Conservation (phyloP, 2,113 vertebrate genomes). For the Bungarus multicinctus region DNA sequence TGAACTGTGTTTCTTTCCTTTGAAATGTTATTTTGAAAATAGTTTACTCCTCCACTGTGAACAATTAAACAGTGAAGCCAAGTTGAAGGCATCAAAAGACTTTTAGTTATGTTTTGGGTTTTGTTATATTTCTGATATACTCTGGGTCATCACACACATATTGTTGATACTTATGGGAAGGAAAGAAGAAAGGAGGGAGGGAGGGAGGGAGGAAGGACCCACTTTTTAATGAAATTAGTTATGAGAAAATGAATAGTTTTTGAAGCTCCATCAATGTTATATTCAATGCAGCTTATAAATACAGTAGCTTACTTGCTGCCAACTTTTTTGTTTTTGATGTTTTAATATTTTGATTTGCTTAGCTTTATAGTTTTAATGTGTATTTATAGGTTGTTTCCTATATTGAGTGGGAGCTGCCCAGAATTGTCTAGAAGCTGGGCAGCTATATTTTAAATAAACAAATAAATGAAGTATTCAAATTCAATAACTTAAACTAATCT, state of each 20-base stretch:
- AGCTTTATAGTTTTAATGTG: background rate
- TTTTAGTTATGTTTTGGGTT: too few relatives aligned
- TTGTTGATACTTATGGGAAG: background rate
- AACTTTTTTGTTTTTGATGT: background rate
- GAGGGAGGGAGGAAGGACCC: background rate
- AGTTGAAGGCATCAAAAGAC: too few relatives aligned
- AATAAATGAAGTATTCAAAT: too few relatives aligned
- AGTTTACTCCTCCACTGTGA: too few relatives aligned
- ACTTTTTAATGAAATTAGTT: background rate
- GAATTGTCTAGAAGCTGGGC: too few relatives aligned
- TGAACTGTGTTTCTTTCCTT: too few relatives aligned
- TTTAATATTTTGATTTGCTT: background rate
- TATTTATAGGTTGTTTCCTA: background rate
- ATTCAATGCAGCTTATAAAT: background rate
- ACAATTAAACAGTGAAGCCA: too few relatives aligned
- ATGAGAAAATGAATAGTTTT: background rate
- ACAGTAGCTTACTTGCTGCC: background rate
- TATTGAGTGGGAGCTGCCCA: too few relatives aligned
- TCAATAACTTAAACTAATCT: background rate
- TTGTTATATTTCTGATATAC: too few relatives aligned
- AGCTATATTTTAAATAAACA: too few relatives aligned
- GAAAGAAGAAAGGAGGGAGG: background rate
- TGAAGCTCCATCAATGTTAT: background rate
- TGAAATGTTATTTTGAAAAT: too few relatives aligned
- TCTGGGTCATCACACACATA: too few relatives aligned